phyloP scores from a whole-genome alignment of 2,888 invertebrate genomes.

The Merodon equestris region DNA sequence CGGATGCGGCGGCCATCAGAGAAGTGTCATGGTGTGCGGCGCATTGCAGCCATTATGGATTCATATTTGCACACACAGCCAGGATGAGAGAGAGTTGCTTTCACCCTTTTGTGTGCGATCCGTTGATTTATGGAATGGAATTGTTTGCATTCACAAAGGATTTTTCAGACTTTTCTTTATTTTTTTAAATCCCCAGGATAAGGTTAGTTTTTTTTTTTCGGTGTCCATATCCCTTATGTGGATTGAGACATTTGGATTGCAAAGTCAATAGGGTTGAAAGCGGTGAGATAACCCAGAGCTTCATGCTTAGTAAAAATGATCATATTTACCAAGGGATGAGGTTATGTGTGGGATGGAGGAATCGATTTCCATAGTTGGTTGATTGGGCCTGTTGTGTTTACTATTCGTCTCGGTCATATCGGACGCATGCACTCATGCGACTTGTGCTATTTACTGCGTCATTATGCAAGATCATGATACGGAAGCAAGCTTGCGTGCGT shows the following conservation, averaged over 20 bases:
- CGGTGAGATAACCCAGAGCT: slow-evolving; percentile 23
- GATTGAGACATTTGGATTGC: slow-evolving; percentile 51
- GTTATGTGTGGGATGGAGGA: slow-evolving; percentile 29
- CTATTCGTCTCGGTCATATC: slow-evolving; percentile 18
- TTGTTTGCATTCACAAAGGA: slow-evolving; percentile 57
- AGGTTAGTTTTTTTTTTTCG: slow-evolving; percentile 9
- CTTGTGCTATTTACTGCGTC: slow-evolving; percentile 33
- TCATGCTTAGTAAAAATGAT: slow-evolving; percentile 5
- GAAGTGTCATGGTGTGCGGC: slow-evolving; percentile 43
- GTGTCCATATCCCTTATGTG: slow-evolving; percentile 5
- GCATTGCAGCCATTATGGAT: slow-evolving; percentile 63
- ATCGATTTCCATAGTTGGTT: background rate
- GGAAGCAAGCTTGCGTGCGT: slow-evolving; percentile 14
- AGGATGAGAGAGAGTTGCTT: slow-evolving; percentile 14
- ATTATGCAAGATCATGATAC: slow-evolving; percentile 57
- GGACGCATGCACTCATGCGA: slow-evolving; percentile 1
- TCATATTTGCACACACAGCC: slow-evolving; percentile 52
- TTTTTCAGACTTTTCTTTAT: slow-evolving; percentile 10
- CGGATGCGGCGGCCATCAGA: slow-evolving; percentile 55
- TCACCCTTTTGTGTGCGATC: slow-evolving; percentile 66
- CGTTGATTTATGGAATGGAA: slow-evolving; percentile 61
- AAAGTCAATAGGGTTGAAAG: slow-evolving; percentile 44
- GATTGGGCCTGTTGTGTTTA: slow-evolving; percentile 11
- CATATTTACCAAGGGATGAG: slow-evolving; percentile 22
- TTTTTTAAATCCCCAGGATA: slow-evolving; percentile 24